phyloP scores from a whole-genome alignment of 2,888 invertebrate species.

The Trachelus tabidus region DNA sequence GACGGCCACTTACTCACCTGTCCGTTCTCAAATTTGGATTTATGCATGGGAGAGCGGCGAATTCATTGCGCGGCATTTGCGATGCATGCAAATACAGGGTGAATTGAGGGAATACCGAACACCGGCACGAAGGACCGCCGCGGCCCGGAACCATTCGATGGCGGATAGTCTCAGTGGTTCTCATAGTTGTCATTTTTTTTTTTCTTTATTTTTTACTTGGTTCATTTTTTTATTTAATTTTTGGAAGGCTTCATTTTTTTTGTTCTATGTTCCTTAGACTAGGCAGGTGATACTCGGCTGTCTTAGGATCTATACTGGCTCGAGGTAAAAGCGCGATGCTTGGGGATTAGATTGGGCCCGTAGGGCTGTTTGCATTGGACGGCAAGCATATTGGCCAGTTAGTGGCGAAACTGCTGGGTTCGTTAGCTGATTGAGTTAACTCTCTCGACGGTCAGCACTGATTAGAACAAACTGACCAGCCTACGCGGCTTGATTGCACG shows the following conservation, averaged over 20 bases:
- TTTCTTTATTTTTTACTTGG: not conserved
- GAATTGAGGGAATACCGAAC: slow-evolving; percentile 4
- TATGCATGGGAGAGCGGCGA: slow-evolving; percentile 43
- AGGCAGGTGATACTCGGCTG: not conserved
- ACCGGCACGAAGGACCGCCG: not conserved
- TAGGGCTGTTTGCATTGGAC: slow-evolving; percentile 49
- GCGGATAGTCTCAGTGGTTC: not conserved
- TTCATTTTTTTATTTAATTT: not conserved
- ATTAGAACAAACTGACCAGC: slow-evolving; percentile 65
- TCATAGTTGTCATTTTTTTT: not conserved
- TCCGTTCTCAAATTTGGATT: slow-evolving; percentile 55
- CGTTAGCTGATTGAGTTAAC: slow-evolving; percentile 64
- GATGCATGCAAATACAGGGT: slow-evolving; percentile 46
- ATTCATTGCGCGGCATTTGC: slow-evolving; percentile 41
- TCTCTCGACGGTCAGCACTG: slow-evolving; percentile 59
- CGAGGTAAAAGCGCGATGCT: not conserved
- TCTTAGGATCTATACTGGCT: not conserved
- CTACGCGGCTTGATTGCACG: slow-evolving; percentile 63
- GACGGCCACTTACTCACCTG: slow-evolving; percentile 41
- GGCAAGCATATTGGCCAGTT: slow-evolving; percentile 49
- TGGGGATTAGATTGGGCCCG: not conserved
- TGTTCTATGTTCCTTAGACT: not conserved
- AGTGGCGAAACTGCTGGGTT: slow-evolving; percentile 49
- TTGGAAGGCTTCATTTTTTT: not conserved
- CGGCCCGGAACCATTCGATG: not conserved